Conservation (phyloP, 2,888 invertebrate genomes). For the Atethmia centrago region DNA sequence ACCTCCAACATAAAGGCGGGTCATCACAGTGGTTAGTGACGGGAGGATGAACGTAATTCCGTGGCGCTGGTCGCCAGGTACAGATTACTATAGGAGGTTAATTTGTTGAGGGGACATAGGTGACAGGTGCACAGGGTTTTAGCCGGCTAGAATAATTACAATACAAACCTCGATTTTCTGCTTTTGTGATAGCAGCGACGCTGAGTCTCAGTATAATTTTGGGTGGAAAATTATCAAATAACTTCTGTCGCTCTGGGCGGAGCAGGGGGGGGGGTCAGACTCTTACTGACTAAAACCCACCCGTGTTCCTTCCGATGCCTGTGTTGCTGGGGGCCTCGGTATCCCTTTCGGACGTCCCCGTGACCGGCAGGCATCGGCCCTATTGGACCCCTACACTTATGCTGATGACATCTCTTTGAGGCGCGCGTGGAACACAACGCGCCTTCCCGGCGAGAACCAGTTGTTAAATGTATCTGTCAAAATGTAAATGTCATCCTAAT, state of each 20-base stretch:
- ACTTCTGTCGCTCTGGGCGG: too few relatives aligned
- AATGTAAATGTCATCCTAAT: neutral
- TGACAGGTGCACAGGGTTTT: neutral
- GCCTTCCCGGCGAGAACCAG: too few relatives aligned
- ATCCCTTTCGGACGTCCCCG: too few relatives aligned
- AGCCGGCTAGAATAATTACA: slow-evolving; percentile 10
- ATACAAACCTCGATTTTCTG: neutral
- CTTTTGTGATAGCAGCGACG: neutral
- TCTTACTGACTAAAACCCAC: too few relatives aligned
- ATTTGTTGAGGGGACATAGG: slow-evolving; percentile 27
- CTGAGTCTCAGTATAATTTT: neutral
- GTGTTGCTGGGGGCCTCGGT: too few relatives aligned
- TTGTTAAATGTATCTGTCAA: neutral
- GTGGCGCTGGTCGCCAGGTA: slow-evolving; percentile 14
- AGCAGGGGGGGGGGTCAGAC: too few relatives aligned
- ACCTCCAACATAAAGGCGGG: slow-evolving; percentile 45
- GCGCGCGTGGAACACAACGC: too few relatives aligned
- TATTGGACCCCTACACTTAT: too few relatives aligned
- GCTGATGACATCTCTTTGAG: too few relatives aligned
- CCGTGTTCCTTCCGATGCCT: too few relatives aligned
- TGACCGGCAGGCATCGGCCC: too few relatives aligned
- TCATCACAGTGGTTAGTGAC: slow-evolving; percentile 53
- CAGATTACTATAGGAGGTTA: slow-evolving; percentile 39
- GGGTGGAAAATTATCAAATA: too few relatives aligned
- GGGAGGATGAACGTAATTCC: slow-evolving; percentile 46